Base-by-base conservation (phyloP, 2,113 vertebrate genomes). In the Pandion haliaetus region DNA sequence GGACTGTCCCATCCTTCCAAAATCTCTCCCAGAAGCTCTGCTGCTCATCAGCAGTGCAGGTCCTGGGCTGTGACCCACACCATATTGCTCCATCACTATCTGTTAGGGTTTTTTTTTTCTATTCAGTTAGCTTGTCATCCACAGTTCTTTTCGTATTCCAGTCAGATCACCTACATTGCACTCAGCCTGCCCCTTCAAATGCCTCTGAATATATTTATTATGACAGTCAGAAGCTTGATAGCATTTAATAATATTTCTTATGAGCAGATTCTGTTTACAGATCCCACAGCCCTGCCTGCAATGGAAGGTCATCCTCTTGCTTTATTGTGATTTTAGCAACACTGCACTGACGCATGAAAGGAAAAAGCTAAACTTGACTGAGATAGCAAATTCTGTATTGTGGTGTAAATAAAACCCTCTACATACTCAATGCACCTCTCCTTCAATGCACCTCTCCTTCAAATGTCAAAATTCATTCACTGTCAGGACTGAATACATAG, bases 181-280 rank as follows among this genome's bases (percentile, higher is more conserved):
- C 55, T 78, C 71, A 67, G 17, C 32, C 8, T 5, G 65, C 44
- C 71, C 83, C 34, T 89, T 91, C 92, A 87, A 28, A 65, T 54
- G 31, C 63, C 38, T 83, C 55, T 2, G 0, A 52, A 67, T 52
- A 14, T 58, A n/a, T 88, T 97, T 78, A 70, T 86, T 73, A 31
- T 2, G 2, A 47, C 79, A 74, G 62, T 65, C 81, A 87, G 90
- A 90, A 94, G 49, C 72, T 80, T 72, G 49, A 90, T 45, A 91
- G 34, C 36, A 66, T 85, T 96, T 85, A 96, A 89, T 90, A 86
- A 73, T 47, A 86, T 71, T 93, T 95, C 86, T 86, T 89, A 79
- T 36, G 40, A 82, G 52, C 40, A 71, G 47, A 65, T 72, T 91
- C 73, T 93, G 47, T 91, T 87, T 79, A 69, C 14, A 8, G 47